These are phyloP conservation scores for Hydraecia micacea DNA, from an alignment of 2,888 invertebrate genomes.

Conservation along the genomic window DNA sequence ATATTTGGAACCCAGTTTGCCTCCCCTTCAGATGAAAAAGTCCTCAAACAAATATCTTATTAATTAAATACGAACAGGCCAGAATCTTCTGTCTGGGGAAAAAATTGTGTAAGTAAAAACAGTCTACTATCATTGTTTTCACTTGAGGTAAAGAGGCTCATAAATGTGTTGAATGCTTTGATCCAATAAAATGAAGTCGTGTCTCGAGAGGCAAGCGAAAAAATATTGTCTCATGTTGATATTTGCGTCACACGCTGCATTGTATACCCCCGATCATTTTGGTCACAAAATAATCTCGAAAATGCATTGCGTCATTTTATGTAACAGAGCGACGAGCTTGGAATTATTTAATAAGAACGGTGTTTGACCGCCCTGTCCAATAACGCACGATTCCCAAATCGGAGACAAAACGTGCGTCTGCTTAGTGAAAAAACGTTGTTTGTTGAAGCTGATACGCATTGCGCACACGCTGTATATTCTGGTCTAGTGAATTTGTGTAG, in stretches of 20 bases:
- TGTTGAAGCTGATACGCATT: slow-evolving; percentile 36
- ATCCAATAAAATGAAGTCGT: slow-evolving; percentile 3
- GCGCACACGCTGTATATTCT: slow-evolving; percentile 51
- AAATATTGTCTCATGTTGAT: slow-evolving; percentile 30
- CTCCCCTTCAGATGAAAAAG: background rate
- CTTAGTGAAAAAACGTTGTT: slow-evolving; percentile 38
- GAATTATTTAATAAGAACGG: slow-evolving; percentile 68
- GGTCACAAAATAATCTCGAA: slow-evolving; percentile 69
- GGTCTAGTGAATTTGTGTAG: slow-evolving; percentile 56
- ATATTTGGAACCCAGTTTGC: slow-evolving; percentile 1
- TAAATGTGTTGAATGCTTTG: slow-evolving; percentile 20
- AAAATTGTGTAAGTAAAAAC: background rate
- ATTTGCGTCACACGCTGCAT: slow-evolving; percentile 47
- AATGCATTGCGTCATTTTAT: slow-evolving; percentile 76
- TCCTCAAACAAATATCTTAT: background rate
- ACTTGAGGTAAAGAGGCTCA: background rate
- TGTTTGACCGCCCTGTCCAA: slow-evolving; percentile 44
- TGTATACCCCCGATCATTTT: slow-evolving; percentile 63
- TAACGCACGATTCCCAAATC: slow-evolving; percentile 36
- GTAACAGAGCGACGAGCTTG: slow-evolving; percentile 72
- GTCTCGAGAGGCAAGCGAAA: slow-evolving; percentile 23
- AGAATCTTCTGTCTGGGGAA: background rate
- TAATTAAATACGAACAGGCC: slow-evolving; percentile 14
- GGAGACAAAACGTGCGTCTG: slow-evolving; percentile 34
- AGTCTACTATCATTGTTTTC: slow-evolving; percentile 5